phyloP scores from a whole-genome alignment of 2,113 vertebrate species.

The Zosterops borbonicus region DNA sequence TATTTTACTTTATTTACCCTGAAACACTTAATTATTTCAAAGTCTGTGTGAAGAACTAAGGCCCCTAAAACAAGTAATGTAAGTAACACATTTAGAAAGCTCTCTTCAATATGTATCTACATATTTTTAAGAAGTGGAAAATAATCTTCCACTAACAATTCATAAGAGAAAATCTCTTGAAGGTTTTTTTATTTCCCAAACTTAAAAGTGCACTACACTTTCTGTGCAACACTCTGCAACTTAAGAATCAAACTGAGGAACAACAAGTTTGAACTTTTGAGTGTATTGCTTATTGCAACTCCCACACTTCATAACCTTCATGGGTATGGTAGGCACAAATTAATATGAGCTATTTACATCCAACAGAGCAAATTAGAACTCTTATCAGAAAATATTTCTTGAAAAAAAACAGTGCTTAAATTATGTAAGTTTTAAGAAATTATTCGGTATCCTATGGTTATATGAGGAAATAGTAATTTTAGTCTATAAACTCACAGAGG shows the following conservation, averaged over 20 bases:
- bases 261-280: neutral
- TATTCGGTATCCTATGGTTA: neutral
- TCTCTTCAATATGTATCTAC: neutral
- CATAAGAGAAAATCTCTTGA: neutral
- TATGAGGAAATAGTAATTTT: neutral
- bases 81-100: neutral
- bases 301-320: neutral
- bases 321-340: slow-evolving; percentile 24
- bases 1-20: neutral
- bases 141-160: neutral
- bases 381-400: neutral
- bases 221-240: neutral
- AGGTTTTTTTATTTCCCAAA: neutral
- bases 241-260: neutral
- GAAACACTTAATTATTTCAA: neutral
- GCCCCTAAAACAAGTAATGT: neutral
- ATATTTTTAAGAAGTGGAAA: slow-evolving; percentile 24
- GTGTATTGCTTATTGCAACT: neutral
- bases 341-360: slow-evolving; percentile 26
- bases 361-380: neutral
- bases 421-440: neutral
- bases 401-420: slow-evolving; percentile 26
- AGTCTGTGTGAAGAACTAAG: neutral
- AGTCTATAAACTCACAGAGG: neutral
- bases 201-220: neutral